These are phyloP conservation scores for Macroglossus sobrinus DNA, from an alignment of 2,113 vertebrate species.

Conservation along the genomic window DNA sequence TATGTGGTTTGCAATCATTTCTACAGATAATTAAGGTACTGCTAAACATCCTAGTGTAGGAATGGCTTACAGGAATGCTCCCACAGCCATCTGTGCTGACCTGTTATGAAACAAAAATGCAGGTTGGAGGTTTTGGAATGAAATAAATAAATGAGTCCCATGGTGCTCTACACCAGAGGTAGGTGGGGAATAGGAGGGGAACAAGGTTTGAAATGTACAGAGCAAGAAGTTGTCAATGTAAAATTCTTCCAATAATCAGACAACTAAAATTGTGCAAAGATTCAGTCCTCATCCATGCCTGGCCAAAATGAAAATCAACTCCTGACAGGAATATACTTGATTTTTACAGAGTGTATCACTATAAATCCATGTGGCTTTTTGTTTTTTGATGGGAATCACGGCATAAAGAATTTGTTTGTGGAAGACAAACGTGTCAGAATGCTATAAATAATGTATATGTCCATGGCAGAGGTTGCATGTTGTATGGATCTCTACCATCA, in stretches of 20 bases:
- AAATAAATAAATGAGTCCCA: background rate
- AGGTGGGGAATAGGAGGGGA: background rate
- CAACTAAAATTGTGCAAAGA: background rate
- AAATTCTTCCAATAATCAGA: background rate
- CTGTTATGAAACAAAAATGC: background rate
- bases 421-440: background rate
- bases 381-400: background rate
- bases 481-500: background rate
- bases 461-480: background rate
- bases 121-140: background rate
- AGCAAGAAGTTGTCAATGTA: background rate
- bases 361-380: background rate
- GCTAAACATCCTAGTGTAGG: background rate
- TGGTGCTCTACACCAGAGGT: background rate
- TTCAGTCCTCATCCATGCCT: background rate
- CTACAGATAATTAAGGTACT: background rate
- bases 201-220: background rate
- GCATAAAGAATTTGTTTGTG: background rate
- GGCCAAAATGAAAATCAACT: background rate
- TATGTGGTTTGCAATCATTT: background rate
- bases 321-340: background rate
- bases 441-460: background rate
- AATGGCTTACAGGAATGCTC: background rate
- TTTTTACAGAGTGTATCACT: background rate
- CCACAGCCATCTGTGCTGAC: background rate